Evolutionary conservation across 2,797 vertebrate genomes (phyloP).

Genomic region (Silurus aristotelis): DNA sequence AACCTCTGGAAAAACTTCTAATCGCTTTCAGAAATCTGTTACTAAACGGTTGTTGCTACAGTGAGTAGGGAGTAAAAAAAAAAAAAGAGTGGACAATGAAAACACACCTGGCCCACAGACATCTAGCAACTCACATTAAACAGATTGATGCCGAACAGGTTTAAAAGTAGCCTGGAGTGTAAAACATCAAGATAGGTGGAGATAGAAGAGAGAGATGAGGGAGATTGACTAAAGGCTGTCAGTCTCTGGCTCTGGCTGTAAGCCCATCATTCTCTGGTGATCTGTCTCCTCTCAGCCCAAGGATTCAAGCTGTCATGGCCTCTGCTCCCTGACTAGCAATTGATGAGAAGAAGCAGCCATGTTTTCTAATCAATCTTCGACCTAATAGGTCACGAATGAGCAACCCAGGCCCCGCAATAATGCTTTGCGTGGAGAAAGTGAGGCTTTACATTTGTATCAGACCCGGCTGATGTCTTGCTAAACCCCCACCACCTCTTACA

Average conservation of each 20-base stretch:
- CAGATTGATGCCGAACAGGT: conserved; percentile 13
- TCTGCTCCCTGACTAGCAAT: conserved; percentile 68
- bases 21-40: conserved; percentile 9
- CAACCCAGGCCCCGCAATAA: conserved; percentile 71
- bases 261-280: conserved; percentile 72
- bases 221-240: conserved; percentile 52
- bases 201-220: conserved; percentile 34
- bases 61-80: conserved; percentile 11
- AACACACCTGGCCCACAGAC: conserved; percentile 18
- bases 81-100: background rate
- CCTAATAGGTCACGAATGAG: conserved; percentile 81
- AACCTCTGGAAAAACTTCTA: background rate
- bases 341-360: conserved; percentile 73
- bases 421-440: conserved; percentile 61
- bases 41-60: conserved; percentile 17
- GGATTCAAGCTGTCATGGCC: conserved; percentile 74
- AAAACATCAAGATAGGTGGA: conserved; percentile 22
- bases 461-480: background rate
- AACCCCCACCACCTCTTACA: background rate
- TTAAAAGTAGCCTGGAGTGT: conserved; percentile 37
- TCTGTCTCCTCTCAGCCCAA: conserved; percentile 71
- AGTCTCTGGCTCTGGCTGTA: conserved; percentile 60
- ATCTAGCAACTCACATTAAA: conserved; percentile 34
- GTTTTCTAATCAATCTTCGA: conserved; percentile 76
- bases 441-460: conserved; percentile 55